phyloP scores from a whole-genome alignment of 2,113 vertebrate species.

The Cyrtonyx montezumae region DNA sequence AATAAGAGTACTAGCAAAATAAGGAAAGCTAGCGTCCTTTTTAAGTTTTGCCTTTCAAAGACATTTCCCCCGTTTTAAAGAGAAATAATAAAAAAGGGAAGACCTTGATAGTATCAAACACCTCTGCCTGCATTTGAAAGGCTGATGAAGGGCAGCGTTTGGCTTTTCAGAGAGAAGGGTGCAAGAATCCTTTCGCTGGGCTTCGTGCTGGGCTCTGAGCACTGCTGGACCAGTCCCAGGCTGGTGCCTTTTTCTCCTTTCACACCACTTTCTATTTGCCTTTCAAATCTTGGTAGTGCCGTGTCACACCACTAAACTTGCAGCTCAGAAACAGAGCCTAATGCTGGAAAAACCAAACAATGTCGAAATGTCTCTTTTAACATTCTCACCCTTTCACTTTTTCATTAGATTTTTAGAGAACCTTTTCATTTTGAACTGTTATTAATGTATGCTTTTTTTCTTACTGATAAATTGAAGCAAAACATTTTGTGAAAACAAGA shows the following conservation, averaged over 20 bases:
- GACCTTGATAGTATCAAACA: neutral
- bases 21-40: neutral
- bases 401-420: neutral
- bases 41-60: neutral
- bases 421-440: neutral
- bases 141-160: neutral
- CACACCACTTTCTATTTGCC: neutral
- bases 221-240: neutral
- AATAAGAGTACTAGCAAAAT: neutral
- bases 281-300: neutral
- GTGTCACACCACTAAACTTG: neutral
- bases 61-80: neutral
- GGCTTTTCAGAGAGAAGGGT: neutral
- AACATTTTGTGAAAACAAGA: neutral
- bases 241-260: neutral
- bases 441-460: neutral
- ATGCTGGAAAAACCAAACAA: neutral
- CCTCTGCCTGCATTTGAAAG: neutral
- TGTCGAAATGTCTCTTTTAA: neutral
- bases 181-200: neutral
- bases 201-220: neutral
- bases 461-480: neutral
- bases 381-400: neutral
- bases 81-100: neutral
- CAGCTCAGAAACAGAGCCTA: neutral